Percentiles rank a stretch among this genome's conserved stretches.
Evolutionary conservation across 2,113 vertebrate species (phyloP).

Genomic region (Semicossyphus pulcher): DNA sequence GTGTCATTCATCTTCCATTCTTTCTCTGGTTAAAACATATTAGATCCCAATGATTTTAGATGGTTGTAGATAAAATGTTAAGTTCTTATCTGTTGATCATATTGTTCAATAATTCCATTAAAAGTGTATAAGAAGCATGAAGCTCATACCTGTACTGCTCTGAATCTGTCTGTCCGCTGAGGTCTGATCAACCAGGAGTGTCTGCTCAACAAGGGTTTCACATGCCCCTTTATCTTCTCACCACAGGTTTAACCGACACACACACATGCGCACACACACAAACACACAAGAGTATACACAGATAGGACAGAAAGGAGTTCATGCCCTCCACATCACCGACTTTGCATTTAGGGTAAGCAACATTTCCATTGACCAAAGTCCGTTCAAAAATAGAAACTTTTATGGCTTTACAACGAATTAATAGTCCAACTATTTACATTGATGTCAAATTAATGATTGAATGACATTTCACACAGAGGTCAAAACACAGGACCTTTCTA

Average conservation of each 20-base stretch:
- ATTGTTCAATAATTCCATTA: background rate
- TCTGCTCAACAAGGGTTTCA: constrained; percentile 14
- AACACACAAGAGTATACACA: constrained; percentile 3
- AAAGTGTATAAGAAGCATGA: background rate
- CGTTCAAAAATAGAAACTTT: background rate
- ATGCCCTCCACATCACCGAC: constrained; percentile 48
- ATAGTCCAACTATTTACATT: background rate
- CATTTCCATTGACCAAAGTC: constrained; percentile 66
- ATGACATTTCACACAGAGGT: background rate
- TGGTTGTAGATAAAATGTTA: background rate
- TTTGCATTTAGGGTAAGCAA: background rate
- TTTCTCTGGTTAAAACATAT: background rate
- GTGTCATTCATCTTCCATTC: background rate
- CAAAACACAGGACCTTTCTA: background rate
- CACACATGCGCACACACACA: constrained; percentile 6
- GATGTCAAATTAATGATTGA: constrained; percentile 6
- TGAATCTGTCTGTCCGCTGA: constrained; percentile 20
- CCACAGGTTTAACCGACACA: background rate
- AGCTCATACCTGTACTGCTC: constrained; percentile 57
- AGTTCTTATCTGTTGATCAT: background rate
- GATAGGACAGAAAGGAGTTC: constrained; percentile 29
- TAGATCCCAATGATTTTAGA: background rate
- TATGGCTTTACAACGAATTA: constrained; percentile 5
- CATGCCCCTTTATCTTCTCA: constrained; percentile 57
- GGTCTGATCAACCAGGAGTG: constrained; percentile 57